Base-by-base conservation (phyloP, 2,797 vertebrate species). In the Trachops cirrhosus region DNA sequence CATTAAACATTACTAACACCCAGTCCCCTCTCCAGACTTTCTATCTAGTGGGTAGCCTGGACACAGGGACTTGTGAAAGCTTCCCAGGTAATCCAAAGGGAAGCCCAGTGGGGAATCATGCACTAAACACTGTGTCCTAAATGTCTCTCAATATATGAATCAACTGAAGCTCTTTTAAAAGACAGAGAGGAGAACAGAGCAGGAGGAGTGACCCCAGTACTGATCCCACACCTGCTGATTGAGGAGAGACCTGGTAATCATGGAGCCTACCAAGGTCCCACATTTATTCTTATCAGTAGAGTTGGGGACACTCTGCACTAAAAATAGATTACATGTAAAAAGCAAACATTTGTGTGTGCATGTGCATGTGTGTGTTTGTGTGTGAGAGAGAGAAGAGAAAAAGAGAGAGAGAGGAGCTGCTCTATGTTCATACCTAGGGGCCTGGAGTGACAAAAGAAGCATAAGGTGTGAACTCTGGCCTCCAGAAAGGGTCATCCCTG, bases 181-280 rank as follows among this genome's bases (percentile, higher is more conserved):
- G 26, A 57, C 10, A 54, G 32, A 29, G 3, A 44, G 32, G 54
- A 26, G 57, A 37, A 59, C 3, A 1, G 0, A 16, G 32, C 8
- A 2, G 39, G 12, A 6, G 11, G 21, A 26, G 5, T 21, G 14
- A 22, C 34, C 54, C 16, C 46, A 21, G 24, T 0, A 3, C 2
- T 12, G 16, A 6, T 2, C 50, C 67, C 15, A 57, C 44, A 21
- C n/a, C 48, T 29, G 16, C 12, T 1, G 34, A 79, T 68, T 86
- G 4, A 26, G n/a, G n/a, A 29, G 46, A 8, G 18, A 16, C 11
- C 74, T 87, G 11, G 26, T 4, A 24, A 29, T 44, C 73, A 2
- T 29, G 18, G 22, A 62, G 37, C 21, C 26, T 52, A 3, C 24
- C 67, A 39, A 59, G 22, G 71, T 4, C 15, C 48, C 50, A 2